These are phyloP conservation scores for Hycleus cichorii DNA, from an alignment of 1,140 invertebrate species.

Conservation along the genomic window DNA sequence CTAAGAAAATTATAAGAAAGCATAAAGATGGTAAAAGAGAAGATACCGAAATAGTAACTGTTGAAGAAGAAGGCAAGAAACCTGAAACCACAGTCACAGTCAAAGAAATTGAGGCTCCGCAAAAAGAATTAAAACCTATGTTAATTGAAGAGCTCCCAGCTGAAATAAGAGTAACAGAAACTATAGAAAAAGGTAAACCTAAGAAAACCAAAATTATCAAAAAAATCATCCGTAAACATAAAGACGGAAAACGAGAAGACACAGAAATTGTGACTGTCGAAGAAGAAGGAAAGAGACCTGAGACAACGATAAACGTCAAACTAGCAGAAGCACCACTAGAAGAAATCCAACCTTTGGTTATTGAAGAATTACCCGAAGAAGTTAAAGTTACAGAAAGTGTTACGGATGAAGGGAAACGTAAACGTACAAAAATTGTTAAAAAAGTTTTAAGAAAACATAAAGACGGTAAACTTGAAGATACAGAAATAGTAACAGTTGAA, in stretches of 20 bases:
- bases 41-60: conserved; percentile 37
- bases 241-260: conserved; percentile 32
- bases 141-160: conserved; percentile 20
- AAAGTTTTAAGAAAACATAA: conserved; percentile 37
- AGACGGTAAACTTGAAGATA: conserved; percentile 32
- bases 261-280: conserved; percentile 37
- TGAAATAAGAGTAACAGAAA: conserved; percentile 23
- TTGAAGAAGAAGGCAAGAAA: conserved; percentile 35
- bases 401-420: conserved; percentile 25
- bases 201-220: conserved; percentile 30
- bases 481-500: conserved; percentile 35
- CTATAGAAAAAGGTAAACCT: conserved; percentile 28
- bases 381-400: conserved; percentile 21
- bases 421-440: conserved; percentile 24
- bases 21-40: conserved; percentile 37
- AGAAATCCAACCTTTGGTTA: conserved; percentile 31
- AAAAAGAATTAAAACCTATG: no score
- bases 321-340: conserved; percentile 33
- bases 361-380: conserved; percentile 27
- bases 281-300: conserved; percentile 35
- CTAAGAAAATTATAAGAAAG: conserved; percentile 22
- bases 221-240: conserved; percentile 25
- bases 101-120: conserved; percentile 1
- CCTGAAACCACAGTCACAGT: conserved; percentile 36
- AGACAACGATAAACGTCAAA: conserved; percentile 38